A percentile compares a stretch with the other conserved stretches of the same genome.
These are phyloP conservation scores for Leucosticte australis DNA, from an alignment of 2,113 vertebrate genomes.

Conservation along the genomic window DNA sequence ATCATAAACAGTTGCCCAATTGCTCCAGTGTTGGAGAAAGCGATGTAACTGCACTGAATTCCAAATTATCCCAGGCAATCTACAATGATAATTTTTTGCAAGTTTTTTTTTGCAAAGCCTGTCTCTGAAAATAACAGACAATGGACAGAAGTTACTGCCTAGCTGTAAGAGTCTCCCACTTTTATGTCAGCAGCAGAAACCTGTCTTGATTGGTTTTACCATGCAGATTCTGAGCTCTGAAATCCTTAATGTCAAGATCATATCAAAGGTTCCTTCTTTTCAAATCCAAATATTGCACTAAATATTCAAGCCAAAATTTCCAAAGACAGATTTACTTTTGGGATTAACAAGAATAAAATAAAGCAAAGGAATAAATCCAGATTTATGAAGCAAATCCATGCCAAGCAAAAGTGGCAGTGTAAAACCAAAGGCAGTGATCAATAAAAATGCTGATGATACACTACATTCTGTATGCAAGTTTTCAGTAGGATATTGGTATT, in stretches of 20 bases:
- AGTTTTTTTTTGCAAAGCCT: background rate
- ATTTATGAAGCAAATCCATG: slow-evolving; percentile 3
- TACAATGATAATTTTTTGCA: background rate
- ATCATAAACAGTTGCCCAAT: background rate
- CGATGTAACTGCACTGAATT: background rate
- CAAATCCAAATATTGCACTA: slow-evolving; percentile 57
- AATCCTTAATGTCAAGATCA: slow-evolving; percentile 65
- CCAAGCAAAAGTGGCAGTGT: background rate
- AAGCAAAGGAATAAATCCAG: slow-evolving; percentile 5
- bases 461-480: background rate
- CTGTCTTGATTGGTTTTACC: slow-evolving; percentile 7
- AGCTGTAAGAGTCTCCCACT: background rate
- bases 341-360: slow-evolving; percentile 56
- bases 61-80: background rate
- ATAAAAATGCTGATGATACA: background rate
- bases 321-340: slow-evolving; percentile 48
- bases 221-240: slow-evolving; percentile 57
- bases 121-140: background rate
- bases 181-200: slow-evolving; percentile 30
- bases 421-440: background rate
- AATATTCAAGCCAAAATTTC: slow-evolving; percentile 43
- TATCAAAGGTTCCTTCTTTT: slow-evolving; percentile 45
- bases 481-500: background rate
- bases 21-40: background rate
- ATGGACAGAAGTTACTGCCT: background rate